Conservation (phyloP, 2,113 vertebrate species). For the Arenaria interpres region DNA sequence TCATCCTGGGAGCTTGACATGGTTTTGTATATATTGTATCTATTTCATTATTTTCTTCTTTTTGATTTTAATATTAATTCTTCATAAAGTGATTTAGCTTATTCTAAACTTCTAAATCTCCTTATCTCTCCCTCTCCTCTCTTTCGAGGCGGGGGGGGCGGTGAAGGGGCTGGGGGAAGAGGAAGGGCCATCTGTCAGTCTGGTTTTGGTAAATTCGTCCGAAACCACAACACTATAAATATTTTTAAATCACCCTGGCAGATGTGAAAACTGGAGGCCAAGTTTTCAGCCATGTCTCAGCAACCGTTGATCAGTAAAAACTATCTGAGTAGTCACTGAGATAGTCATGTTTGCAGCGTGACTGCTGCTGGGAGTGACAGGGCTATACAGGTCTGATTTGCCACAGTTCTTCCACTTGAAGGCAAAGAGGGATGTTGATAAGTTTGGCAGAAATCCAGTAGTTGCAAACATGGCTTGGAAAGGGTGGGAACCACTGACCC, state of each 20-base stretch:
- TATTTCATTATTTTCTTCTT: too few relatives aligned
- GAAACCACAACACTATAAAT: background rate
- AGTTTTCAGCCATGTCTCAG: background rate
- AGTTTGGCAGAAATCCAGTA: constrained; percentile 9
- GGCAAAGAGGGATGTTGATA: background rate
- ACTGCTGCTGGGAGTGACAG: background rate
- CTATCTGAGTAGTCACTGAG: background rate
- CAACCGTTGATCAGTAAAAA: background rate
- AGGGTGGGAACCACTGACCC: constrained; percentile 12
- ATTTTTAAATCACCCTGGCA: background rate
- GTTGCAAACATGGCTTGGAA: background rate
- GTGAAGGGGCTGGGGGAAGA: too few relatives aligned
- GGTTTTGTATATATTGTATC: too few relatives aligned
- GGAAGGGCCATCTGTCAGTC: too few relatives aligned
- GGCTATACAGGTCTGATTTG: background rate
- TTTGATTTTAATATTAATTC: too few relatives aligned
- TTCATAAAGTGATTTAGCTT: too few relatives aligned
- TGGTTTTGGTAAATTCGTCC: too few relatives aligned
- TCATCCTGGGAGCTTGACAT: too few relatives aligned
- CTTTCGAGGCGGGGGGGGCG: too few relatives aligned
- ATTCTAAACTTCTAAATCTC: too few relatives aligned
- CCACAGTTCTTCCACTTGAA: background rate
- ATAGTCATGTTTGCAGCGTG: background rate
- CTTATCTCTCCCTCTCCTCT: too few relatives aligned
- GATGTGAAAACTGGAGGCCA: background rate